A percentile compares a stretch with the other conserved stretches of the same genome.
phyloP scores from a whole-genome alignment of 92 coral and sea anemone species.

The Palythoa grandiflora region DNA sequence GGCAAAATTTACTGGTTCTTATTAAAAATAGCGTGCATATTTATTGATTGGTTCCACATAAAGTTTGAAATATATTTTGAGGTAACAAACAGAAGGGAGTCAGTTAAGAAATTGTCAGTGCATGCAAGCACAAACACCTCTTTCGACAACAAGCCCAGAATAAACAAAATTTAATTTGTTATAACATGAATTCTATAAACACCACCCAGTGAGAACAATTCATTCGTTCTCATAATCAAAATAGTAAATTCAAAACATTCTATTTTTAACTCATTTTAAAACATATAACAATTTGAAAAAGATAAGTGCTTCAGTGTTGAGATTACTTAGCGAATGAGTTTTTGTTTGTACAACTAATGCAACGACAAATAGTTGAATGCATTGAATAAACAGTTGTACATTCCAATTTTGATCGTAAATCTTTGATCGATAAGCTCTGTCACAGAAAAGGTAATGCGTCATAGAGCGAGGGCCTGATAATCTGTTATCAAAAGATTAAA shows the following conservation, averaged over 20 bases:
- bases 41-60: too few relatives aligned
- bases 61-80: too few relatives aligned
- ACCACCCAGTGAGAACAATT: constrained; percentile 7
- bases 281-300: constrained; percentile 5
- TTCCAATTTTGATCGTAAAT: constrained; percentile 38
- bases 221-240: constrained; percentile 6
- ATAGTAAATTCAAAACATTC: not conserved
- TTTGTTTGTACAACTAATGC: constrained; percentile 88
- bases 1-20: too few relatives aligned
- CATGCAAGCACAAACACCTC: too few relatives aligned
- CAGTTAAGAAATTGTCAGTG: too few relatives aligned
- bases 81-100: too few relatives aligned
- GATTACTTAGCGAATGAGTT: constrained; percentile 14
- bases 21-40: too few relatives aligned
- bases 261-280: constrained; percentile 29
- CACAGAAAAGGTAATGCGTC: not conserved
- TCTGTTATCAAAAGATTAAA: constrained; percentile 27
- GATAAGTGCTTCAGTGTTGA: not conserved
- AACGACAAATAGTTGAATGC: constrained; percentile 43
- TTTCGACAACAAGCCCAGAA: too few relatives aligned
- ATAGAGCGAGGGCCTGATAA: constrained; percentile 3
- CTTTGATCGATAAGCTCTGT: constrained; percentile 13
- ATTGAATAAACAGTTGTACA: constrained; percentile 31
- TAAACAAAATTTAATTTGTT: not conserved
- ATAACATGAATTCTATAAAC: constrained; percentile 21